Base-by-base conservation (phyloP, 2,888 invertebrate species). In the Lasioglossum calceatum region DNA sequence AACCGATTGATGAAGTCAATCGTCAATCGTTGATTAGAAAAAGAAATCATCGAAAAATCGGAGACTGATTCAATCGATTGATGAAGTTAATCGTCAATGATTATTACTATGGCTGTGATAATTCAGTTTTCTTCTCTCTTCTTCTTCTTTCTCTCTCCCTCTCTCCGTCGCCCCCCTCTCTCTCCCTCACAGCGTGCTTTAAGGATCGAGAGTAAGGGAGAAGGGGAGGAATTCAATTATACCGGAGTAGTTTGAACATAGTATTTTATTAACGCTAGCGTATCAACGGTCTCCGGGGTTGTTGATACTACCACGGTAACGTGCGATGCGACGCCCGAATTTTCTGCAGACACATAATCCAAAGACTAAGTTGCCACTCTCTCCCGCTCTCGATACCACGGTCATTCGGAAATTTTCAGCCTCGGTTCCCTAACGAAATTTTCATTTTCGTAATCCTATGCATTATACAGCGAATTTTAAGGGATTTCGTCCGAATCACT, bases 91-190 rank as follows among this genome's bases (percentile, higher is more conserved):
- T 32, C 32, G 1, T 32, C 32, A 32, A 32, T 89, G 89, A 89
- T 91, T 89, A 85, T 89, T 82, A 73, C 79, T 78, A 78, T 82
- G 74, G 79, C 79, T 58, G 79, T 81, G 82, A 88, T 85, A 85
- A 90, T 82, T 90, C 87, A 77, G 47, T 75, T 73, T 39, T 39
- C 12, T 23, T 2, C 16, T 16, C 27, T 16, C 32, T 64, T 64
- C 64, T 23, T 19, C 36, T 16, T 47, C 4, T 1, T 0, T 16
- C 16, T 47, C 47, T 2, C 3, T 47, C 47, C 16, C 14, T 16
- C 16, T 47, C 47, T 16, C 14, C 1, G 0, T 44, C 44, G 10
- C 44, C 12, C 2, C 16, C 16, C 16, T 19, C 47, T 5, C 16
- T 50, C 23, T 23, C 8, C 54, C 58, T 61, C 27, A 4, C 8